These are phyloP conservation scores for Castor canadensis DNA, from an alignment of 2,113 vertebrate genomes.

Conservation along the genomic window DNA sequence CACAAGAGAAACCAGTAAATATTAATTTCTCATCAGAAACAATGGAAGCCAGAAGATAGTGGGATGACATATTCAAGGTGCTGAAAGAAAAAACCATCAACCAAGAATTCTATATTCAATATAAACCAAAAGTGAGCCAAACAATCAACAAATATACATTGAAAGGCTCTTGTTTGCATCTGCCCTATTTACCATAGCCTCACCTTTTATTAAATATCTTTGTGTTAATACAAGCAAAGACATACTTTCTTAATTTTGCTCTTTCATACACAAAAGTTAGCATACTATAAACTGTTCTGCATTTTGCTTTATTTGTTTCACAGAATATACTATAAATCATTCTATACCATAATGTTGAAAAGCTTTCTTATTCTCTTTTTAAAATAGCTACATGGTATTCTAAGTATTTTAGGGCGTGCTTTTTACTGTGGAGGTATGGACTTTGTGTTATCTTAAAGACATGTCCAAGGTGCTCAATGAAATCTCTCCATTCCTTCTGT, in stretches of 20 bases:
- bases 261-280: background rate
- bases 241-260: background rate
- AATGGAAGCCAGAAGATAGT: background rate
- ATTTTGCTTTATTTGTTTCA: background rate
- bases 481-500: background rate
- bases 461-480: background rate
- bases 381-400: background rate
- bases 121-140: too few relatives aligned
- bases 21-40: background rate
- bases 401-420: background rate
- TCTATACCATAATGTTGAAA: background rate
- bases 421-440: background rate
- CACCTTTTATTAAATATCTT: background rate
- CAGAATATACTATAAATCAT: background rate
- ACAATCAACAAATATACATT: background rate
- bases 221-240: background rate
- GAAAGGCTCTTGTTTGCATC: background rate
- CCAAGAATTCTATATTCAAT: background rate
- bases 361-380: background rate
- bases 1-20: background rate
- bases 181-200: background rate
- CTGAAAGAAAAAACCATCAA: background rate
- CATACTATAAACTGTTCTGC: background rate
- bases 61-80: background rate
- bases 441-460: background rate